These are phyloP conservation scores for Drosophila santomea DNA, from an alignment of 1,140 invertebrate genomes.

Conservation along the genomic window DNA sequence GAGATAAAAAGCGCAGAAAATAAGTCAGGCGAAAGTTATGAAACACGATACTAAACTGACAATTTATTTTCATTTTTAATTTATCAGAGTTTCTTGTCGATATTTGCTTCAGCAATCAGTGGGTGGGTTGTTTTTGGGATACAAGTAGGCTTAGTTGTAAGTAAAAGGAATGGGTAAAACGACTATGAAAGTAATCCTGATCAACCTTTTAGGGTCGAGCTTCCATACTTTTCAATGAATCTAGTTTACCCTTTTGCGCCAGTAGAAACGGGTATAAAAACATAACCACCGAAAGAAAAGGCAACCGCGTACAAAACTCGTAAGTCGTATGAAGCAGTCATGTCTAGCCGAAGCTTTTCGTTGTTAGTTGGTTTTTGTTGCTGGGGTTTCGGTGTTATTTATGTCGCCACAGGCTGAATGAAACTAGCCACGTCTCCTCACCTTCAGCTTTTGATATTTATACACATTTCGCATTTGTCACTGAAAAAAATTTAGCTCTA, in stretches of 20 bases:
- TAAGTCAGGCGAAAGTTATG: constrained; percentile 3
- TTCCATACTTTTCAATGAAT: too few relatives aligned
- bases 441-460: constrained; percentile 24
- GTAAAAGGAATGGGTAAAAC: too few relatives aligned
- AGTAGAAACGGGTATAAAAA: not conserved
- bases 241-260: too few relatives aligned
- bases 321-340: constrained; percentile 36
- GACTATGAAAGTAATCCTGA: not conserved
- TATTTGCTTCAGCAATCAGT: not conserved
- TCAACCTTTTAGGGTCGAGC: not conserved
- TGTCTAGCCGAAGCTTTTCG: constrained; percentile 30
- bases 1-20: constrained; percentile 6
- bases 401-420: constrained; percentile 20
- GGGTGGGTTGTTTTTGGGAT: not conserved
- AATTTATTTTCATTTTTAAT: constrained; percentile 7
- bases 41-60: not conserved
- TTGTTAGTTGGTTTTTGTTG: constrained; percentile 12
- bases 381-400: constrained; percentile 27
- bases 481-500: not conserved
- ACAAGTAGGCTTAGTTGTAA: not conserved
- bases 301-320: constrained; percentile 34
- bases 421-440: constrained; percentile 15
- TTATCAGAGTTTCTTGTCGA: not conserved
- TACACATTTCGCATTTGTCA: constrained; percentile 8
- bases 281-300: constrained; percentile 28